phyloP scores from a whole-genome alignment of 2,113 vertebrate species.

The Dunckerocampus dactyliophorus region DNA sequence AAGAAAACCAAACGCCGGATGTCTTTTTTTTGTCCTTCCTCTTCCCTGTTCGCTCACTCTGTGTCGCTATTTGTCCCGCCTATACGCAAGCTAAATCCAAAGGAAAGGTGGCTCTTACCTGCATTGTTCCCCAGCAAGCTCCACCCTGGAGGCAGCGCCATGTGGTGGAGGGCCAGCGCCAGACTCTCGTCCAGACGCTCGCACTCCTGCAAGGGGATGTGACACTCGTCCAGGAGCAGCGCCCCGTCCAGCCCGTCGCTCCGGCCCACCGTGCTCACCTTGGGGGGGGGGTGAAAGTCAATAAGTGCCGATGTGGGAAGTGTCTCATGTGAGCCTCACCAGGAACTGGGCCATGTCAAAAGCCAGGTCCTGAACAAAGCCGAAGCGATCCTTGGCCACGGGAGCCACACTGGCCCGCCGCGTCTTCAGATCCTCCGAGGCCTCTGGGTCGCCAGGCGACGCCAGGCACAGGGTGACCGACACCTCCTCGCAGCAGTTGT shows the following conservation, averaged over 20 bases:
- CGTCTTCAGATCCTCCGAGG: constrained; percentile 59
- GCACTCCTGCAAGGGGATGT: constrained; percentile 81
- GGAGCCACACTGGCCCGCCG: constrained; percentile 49
- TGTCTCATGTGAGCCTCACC: constrained; percentile 52
- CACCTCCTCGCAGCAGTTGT: constrained; percentile 90
- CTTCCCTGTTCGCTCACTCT: too few species aligned
- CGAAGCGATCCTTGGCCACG: constrained; percentile 81
- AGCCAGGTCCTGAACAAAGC: constrained; percentile 88
- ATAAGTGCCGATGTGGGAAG: not conserved
- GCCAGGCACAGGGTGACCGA: constrained; percentile 82
- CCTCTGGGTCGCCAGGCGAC: constrained; percentile 62
- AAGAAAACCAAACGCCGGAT: too few species aligned
- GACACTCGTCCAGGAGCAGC: constrained; percentile 82
- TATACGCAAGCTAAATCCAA: too few species aligned
- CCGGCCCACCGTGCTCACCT: constrained; percentile 84
- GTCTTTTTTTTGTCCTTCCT: too few species aligned
- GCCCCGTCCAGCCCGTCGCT: constrained; percentile 84
- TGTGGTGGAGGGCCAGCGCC: constrained; percentile 83
- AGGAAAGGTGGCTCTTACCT: constrained; percentile 44
- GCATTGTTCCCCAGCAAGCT: constrained; percentile 80
- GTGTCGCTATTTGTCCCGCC: too few species aligned
- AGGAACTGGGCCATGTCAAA: constrained; percentile 92
- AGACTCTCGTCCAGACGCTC: constrained; percentile 85
- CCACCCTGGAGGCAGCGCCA: constrained; percentile 84
- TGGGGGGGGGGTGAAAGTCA: constrained; percentile 15